These are phyloP conservation scores for Desmodus rotundus DNA, from an alignment of 2,113 vertebrate genomes.

Conservation along the genomic window DNA sequence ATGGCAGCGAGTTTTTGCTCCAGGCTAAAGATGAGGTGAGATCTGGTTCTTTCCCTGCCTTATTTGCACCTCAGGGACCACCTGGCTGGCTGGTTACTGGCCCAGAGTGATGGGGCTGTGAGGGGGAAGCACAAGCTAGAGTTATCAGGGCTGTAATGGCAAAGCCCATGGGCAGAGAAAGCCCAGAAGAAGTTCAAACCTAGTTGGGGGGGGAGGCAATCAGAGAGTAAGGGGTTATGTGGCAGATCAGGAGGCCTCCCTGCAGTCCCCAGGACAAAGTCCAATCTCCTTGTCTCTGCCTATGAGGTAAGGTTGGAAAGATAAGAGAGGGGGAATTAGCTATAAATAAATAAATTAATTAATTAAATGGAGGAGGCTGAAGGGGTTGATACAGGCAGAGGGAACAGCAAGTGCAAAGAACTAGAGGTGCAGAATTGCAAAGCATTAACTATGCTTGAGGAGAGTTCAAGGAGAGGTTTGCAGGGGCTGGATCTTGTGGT, in stretches of 20 bases:
- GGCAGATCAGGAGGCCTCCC: neutral
- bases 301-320: neutral
- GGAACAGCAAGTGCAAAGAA: neutral
- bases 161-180: neutral
- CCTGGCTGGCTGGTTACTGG: neutral
- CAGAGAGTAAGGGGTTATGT: too few species aligned
- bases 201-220: too few species aligned
- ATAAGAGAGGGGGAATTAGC: neutral
- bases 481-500: neutral
- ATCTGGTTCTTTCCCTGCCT: neutral
- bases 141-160: neutral
- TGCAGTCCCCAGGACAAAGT: neutral
- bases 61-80: neutral
- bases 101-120: neutral
- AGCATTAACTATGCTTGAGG: neutral
- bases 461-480: neutral
- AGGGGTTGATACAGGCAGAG: neutral
- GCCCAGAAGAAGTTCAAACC: neutral
- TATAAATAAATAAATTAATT: neutral
- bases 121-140: neutral
- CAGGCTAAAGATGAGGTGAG: constrained; percentile 95
- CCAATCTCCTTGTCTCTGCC: neutral
- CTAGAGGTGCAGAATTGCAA: neutral
- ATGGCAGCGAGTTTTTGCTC: constrained; percentile 93
- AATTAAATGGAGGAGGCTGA: too few species aligned